Evolutionary conservation across 2,113 vertebrate genomes (phyloP).

Genomic region (Caloenas nicobarica): DNA sequence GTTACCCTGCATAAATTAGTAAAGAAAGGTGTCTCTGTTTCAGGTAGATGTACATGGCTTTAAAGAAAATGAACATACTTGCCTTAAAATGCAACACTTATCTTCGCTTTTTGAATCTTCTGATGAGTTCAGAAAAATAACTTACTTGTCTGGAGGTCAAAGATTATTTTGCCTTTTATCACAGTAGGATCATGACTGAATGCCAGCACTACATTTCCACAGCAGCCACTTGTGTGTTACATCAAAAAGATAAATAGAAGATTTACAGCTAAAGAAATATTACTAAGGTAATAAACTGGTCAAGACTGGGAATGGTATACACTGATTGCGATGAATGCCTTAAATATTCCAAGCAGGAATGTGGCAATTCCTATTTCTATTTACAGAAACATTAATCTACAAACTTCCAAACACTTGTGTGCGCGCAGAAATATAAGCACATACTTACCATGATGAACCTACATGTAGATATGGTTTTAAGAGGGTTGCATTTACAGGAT

Average conservation of each 20-base stretch:
- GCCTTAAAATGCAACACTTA: neutral
- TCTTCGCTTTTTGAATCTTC: neutral
- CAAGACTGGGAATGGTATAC: neutral
- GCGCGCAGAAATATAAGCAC: neutral
- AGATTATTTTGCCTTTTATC: neutral
- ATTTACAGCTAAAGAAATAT: neutral
- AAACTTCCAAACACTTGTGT: neutral
- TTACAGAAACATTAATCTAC: neutral
- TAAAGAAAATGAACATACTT: neutral
- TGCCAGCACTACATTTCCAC: neutral
- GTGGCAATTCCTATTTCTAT: neutral
- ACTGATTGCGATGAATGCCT: neutral
- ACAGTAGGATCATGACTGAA: neutral
- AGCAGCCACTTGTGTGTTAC: neutral
- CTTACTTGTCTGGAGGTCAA: neutral
- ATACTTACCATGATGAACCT: neutral
- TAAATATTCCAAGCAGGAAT: neutral
- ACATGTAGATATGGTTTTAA: neutral
- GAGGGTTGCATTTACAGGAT: neutral
- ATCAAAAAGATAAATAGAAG: neutral
- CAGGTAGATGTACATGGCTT: neutral
- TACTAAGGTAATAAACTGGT: neutral
- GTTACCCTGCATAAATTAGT: neutral
- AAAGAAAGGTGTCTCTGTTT: slow-evolving; percentile 20
- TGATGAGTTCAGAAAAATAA: neutral